These are phyloP conservation scores for Oscheius myriophilus DNA, from an alignment of 2,888 invertebrate genomes.

Conservation along the genomic window DNA sequence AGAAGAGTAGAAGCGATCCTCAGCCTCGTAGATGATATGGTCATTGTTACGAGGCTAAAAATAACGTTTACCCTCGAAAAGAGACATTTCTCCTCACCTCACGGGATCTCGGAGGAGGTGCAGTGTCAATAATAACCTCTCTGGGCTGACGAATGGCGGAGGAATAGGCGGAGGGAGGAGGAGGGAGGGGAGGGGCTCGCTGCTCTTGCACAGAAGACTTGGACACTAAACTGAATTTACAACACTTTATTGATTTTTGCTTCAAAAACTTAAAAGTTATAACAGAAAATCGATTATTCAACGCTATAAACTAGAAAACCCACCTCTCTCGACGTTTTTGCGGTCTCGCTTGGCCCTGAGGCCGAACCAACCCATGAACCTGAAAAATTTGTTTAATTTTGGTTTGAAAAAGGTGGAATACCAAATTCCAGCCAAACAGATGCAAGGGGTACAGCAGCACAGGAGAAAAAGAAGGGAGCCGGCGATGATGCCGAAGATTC, in stretches of 20 bases:
- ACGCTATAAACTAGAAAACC: background rate
- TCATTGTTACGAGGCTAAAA: conserved; percentile 14
- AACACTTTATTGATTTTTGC: background rate
- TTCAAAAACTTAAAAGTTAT: background rate
- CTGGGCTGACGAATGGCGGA: conserved; percentile 13
- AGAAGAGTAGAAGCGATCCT: conserved; percentile 59
- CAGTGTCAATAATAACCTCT: conserved; percentile 26
- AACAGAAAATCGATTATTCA: background rate
- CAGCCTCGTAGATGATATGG: conserved; percentile 49
- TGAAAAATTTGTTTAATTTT: conserved; percentile 18
- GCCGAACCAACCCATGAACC: conserved; percentile 69
- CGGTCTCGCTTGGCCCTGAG: conserved; percentile 38
- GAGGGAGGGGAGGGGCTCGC: conserved; percentile 14
- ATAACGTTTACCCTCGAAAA: background rate
- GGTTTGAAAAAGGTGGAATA: conserved; percentile 3
- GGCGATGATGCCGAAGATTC: conserved; percentile 65
- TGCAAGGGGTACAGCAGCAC: conserved; percentile 66
- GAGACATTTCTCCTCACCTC: background rate
- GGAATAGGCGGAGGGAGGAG: conserved; percentile 15
- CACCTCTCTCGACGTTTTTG: conserved; percentile 22
- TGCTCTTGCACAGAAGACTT: background rate
- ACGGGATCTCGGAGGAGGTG: conserved; percentile 19
- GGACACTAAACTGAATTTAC: conserved; percentile 17
- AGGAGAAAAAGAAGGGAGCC: conserved; percentile 62
- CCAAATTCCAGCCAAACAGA: conserved; percentile 68